Evolutionary conservation across 2,888 invertebrate genomes (phyloP), one percentile per base, ranked within the genome.

Genomic region (Lepidochitona cinerea): DNA sequence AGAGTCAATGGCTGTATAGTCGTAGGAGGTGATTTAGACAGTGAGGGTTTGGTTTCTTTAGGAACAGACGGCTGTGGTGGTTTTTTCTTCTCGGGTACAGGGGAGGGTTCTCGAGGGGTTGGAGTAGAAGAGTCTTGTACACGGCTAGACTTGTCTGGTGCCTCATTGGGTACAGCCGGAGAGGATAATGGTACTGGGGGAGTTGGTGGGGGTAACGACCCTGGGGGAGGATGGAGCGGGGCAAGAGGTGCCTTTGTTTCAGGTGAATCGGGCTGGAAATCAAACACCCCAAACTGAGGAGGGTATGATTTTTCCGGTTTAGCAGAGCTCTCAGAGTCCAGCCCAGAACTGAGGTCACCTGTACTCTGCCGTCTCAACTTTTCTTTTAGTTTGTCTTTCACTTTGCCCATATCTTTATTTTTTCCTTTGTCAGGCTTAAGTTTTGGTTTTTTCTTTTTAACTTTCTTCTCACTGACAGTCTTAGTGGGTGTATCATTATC

Each of bases 361-460:
- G 49, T 37, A 9, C 52, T 23, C 26, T 66, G 65, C 26, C 64
- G 65, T 41, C 65, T 65, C 12, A 73, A n/a, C 53, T 75, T 75
- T 36, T 75, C 64, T 67, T 71, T 75, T 29, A 71, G 37, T 67
- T 71, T 75, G 23, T 71, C 65, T 29, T 49, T 18, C 1, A 75
- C 71, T 32, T 69, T 66, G 29, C n/a, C 66, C 36, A n/a, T n/a
- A 18, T 26, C 32, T 37, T 59, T 33, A 6, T 23, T 49, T 49
- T 41, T 37, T n/a, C 29, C 37, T 9, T 33, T 49, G 23, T 52
- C 37, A 23, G 32, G 32, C 35, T 69, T 69, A 7, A 69, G 29
- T n/a, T 69, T 59, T 75, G 73, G 37, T 75, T 78, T 71, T 70
- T 80, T 74, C 78, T 80, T 68, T 53, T 52, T 41, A 35, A 33